phyloP scores from a whole-genome alignment of 2,888 invertebrate species.

The Euphydryas editha region DNA sequence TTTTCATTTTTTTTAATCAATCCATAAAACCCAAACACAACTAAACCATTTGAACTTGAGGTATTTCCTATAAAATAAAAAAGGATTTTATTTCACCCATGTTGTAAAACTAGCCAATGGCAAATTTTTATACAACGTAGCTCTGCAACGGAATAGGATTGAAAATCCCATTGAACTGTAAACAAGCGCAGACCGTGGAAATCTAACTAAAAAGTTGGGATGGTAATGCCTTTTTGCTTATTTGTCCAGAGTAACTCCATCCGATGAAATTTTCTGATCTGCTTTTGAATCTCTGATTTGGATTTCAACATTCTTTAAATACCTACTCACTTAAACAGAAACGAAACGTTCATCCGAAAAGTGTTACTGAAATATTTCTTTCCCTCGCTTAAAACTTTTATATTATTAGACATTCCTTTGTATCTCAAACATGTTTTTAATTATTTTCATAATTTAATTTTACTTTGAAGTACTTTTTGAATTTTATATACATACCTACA shows the following conservation, averaged over 20 bases:
- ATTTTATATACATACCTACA: not conserved
- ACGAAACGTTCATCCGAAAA: constrained; percentile 32
- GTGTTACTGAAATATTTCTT: constrained; percentile 43
- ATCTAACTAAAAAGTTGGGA: constrained; percentile 70
- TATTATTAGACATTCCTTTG: constrained; percentile 40
- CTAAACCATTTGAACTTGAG: not conserved
- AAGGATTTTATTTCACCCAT: constrained; percentile 10
- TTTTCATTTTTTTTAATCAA: too few species aligned
- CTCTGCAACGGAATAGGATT: constrained; percentile 63
- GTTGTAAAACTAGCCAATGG: constrained; percentile 50
- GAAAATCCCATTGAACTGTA: constrained; percentile 69
- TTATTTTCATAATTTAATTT: constrained; percentile 23
- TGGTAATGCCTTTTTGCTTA: constrained; percentile 65
- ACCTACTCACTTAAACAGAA: constrained; percentile 37
- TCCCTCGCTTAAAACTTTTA: constrained; percentile 39
- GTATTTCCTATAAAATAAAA: not conserved
- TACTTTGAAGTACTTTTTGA: constrained; percentile 16
- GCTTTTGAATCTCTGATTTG: constrained; percentile 53
- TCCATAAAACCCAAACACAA: too few species aligned
- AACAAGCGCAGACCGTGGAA: constrained; percentile 60
- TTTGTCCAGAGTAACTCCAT: constrained; percentile 55
- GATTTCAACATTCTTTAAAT: constrained; percentile 47
- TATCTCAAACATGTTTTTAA: constrained; percentile 35
- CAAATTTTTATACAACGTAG: constrained; percentile 60
- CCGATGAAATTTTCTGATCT: constrained; percentile 56